phyloP scores from a whole-genome alignment of 2,113 vertebrate species.

The Peromyscus maniculatus region DNA sequence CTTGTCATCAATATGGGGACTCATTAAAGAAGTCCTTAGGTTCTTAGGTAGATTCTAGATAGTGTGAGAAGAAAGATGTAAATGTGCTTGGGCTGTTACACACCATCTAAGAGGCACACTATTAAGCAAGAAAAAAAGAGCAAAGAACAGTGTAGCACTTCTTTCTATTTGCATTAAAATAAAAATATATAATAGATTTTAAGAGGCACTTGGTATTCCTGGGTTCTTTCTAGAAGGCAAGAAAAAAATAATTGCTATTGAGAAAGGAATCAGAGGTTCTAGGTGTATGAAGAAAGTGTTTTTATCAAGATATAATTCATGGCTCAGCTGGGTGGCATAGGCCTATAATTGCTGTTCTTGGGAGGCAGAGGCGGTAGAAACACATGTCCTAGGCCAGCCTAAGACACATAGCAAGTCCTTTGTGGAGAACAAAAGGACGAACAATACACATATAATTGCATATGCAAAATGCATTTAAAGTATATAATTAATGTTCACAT shows the following conservation, averaged over 20 bases:
- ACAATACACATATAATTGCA: not conserved
- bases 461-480: not conserved
- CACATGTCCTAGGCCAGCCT: not conserved
- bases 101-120: not conserved
- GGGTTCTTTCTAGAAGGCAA: slow-evolving; percentile 7
- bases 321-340: not conserved
- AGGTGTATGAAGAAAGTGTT: not conserved
- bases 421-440: not conserved
- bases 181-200: not conserved
- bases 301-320: not conserved
- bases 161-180: not conserved
- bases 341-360: not conserved
- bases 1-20: no score
- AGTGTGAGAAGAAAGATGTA: not conserved
- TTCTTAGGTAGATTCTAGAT: not conserved
- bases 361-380: not conserved
- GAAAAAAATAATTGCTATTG: not conserved
- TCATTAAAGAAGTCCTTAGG: not conserved
- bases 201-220: not conserved
- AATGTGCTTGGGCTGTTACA: fast-evolving
- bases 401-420: not conserved
- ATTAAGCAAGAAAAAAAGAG: not conserved
- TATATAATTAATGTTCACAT: not conserved
- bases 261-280: not conserved
- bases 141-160: not conserved